Conservation (phyloP, 1,140 invertebrate species). For the Hyles vespertilio region DNA sequence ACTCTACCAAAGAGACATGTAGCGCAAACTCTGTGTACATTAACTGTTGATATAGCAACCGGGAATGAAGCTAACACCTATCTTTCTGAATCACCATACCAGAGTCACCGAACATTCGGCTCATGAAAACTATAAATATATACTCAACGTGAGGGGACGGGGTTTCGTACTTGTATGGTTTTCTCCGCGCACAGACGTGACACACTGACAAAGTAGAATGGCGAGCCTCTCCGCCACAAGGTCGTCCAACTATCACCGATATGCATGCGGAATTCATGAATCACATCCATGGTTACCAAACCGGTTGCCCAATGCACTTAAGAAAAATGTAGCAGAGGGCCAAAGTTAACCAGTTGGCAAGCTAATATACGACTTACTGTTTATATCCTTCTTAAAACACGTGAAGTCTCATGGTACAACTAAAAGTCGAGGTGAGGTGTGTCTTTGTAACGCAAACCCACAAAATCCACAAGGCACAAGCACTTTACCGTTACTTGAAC, state of each 20-base stretch:
- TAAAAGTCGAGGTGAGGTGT: not conserved
- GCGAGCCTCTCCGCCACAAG: conserved; percentile 40
- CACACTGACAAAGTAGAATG: conserved; percentile 35
- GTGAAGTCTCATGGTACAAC: not conserved
- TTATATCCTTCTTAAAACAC: no score
- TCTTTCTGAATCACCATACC: no score
- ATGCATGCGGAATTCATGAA: conserved; percentile 7
- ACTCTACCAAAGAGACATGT: no score
- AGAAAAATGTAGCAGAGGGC: not conserved
- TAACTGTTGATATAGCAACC: no score
- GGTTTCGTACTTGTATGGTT: no score
- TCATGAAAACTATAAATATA: no score
- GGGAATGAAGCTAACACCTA: no score
- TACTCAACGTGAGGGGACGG: no score
- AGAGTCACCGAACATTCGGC: no score
- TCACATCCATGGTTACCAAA: not conserved
- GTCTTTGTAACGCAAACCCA: not conserved
- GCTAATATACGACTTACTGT: no score
- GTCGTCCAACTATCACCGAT: conserved; percentile 21
- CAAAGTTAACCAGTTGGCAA: no score
- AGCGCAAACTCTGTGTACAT: no score
- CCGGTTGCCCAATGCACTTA: not conserved
- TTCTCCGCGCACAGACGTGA: conserved; percentile 18
- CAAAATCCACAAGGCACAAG: conserved; percentile 27
- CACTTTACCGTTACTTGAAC: conserved; percentile 55